Evolutionary conservation across 2,113 vertebrate species (phyloP), one percentile per base, ranked within the genome.

Genomic region (Megaleporinus macrocephalus): DNA sequence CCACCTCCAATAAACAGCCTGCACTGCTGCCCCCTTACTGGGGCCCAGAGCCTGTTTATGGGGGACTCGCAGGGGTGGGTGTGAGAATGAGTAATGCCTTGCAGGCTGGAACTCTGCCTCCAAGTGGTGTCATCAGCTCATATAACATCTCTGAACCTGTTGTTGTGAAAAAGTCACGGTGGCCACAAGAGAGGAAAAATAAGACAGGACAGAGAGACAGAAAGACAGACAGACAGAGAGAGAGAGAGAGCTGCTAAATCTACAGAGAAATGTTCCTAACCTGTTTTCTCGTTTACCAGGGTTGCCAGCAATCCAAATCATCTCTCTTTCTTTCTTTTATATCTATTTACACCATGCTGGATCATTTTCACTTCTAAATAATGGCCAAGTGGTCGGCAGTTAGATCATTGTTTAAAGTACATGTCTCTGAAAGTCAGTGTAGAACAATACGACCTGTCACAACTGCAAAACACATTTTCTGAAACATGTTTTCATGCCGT

Each of bases 21-120:
- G 62, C 24, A 44, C 33, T 27, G 59, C 79, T 81, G 73, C 85
- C 80, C 84, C 84, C 73, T 68, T 70, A 27, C 77, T 78, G 84
- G 57, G 84, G 79, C 87, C 87, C 82, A 59, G 22, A 26, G 87
- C 30, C 69, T 86, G 85, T 83, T 83, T 86, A 77, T 53, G 73
- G 61, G 69, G 59, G 65, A 75, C 69, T 78, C 63, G n/a, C 41
- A 57, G 47, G 82, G 81, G 83, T 57, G 66, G n/a, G 66, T 79
- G 76, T 82, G 62, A 79, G 86, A 72, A 75, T 83, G 86, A 72
- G 71, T 41, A 68, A 63, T 70, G 66, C 62, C 27, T 65, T 16
- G 1, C 16, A 36, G 65, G 65, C 36, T 70, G 66, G 66, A 70
- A 44, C 66, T 44, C 66, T 70, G 66, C 36, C 66, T 44, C 22